Base-by-base conservation (phyloP, 2,113 vertebrate species). In the Prunella himalayana region DNA sequence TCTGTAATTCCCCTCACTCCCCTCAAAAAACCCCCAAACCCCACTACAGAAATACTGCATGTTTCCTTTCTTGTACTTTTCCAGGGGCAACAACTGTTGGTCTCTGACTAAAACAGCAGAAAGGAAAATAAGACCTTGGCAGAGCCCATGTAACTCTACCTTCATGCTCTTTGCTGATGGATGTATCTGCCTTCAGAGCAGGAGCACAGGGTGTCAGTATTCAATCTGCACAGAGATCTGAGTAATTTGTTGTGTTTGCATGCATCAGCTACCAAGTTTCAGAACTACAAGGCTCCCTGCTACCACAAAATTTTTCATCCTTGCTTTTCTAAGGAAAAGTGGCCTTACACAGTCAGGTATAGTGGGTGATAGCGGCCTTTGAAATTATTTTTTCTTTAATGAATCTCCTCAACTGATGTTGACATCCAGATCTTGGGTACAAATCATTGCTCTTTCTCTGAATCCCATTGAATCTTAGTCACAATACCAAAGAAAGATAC, bases 11-110 rank as follows among this genome's bases (percentile, higher is more conserved):
- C 9, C 17, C 44, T 22, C 7, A 31, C 7, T 21, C 7, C 9
- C 14, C 17, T 22, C 17, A 44, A 21, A 59, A 77, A 41, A 4
- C 0, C 4, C 3, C 22, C 27, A 42, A 59, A 42, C 1, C 3
- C 12, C 13, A 16, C 10, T 42, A 23, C 20, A 11, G 7, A 45
- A 72, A 15, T 3, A 7, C 19, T 49, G 7, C 2, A 23, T 37
- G 15, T 2, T 69, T 75, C 5, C 5, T 78, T 59, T 71, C 30
- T 30, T 18, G 3, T 39, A 53, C 6, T 61, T 86, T 78, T 66
- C 16, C 7, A 1, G 37, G 56, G 33, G 7, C 41, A 53, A 7
- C 7, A 15, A 1, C 9, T 68, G 12, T 12, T 44, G 13, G 27
- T 13, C 21, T 81, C 16, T 73, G 28, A 45, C 8, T n/a, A 8